A percentile compares a stretch with the other conserved stretches of the same genome.
These are phyloP conservation scores for Pachycephus smyrnensis DNA, from an alignment of 2,888 invertebrate genomes.

Conservation along the genomic window DNA sequence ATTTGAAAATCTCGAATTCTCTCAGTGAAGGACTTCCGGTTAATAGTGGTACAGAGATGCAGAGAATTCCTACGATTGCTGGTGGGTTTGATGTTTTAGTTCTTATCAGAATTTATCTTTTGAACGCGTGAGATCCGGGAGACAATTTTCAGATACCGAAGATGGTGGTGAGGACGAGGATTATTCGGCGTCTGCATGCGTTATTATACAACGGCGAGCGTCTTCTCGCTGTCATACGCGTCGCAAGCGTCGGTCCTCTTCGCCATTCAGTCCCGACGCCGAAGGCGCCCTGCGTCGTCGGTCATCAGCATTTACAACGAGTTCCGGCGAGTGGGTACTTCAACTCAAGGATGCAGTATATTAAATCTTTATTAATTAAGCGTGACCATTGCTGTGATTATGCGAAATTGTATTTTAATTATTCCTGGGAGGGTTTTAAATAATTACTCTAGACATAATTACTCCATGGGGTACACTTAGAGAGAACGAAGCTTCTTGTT, in stretches of 20 bases:
- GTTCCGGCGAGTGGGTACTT: constrained; percentile 83
- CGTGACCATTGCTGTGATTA: constrained; percentile 7
- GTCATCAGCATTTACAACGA: constrained; percentile 85
- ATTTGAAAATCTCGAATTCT: constrained; percentile 2
- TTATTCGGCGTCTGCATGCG: constrained; percentile 87
- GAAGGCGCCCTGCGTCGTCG: constrained; percentile 68
- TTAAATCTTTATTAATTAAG: neutral
- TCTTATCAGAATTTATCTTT: neutral
- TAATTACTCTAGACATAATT: neutral
- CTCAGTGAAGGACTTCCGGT: constrained; percentile 1
- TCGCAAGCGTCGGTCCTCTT: constrained; percentile 74
- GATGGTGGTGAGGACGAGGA: constrained; percentile 78
- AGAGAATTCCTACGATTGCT: constrained; percentile 27
- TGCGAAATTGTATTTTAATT: constrained; percentile 10
- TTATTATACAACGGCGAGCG: constrained; percentile 83
- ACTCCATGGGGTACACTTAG: neutral
- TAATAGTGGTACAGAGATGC: constrained; percentile 20
- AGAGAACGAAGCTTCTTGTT: neutral
- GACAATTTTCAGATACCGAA: constrained; percentile 36
- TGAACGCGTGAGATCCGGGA: neutral
- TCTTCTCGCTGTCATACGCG: constrained; percentile 78
- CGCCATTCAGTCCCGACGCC: constrained; percentile 69
- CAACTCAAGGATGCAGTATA: neutral
- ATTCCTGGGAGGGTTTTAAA: neutral
- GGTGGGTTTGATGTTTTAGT: constrained; percentile 30